A percentile compares a stretch with the other conserved stretches of the same genome.
phyloP scores from a whole-genome alignment of 1,140 invertebrate species.

The Helicoverpa zea region DNA sequence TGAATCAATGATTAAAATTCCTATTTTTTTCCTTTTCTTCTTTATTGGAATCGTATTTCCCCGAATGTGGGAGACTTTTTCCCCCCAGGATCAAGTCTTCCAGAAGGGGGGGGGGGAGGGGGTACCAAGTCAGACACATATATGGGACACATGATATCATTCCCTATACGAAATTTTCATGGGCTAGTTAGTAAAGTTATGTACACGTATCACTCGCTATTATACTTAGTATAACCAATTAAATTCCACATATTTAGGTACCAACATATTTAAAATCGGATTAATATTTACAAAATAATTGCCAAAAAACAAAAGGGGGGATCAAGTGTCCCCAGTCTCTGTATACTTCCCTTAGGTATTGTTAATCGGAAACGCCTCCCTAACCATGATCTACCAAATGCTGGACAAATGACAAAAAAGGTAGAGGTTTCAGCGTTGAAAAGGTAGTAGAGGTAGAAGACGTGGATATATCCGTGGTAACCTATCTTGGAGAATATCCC shows the following conservation, averaged over 20 bases:
- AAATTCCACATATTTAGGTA: conserved; percentile 50
- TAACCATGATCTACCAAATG: too few relatives aligned
- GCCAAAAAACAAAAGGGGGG: conserved; percentile 48
- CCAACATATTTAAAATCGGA: conserved; percentile 48
- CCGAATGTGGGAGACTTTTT: too few relatives aligned
- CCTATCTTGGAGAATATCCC: too few relatives aligned
- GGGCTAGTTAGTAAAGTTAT: conserved; percentile 46
- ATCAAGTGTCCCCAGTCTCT: too few relatives aligned
- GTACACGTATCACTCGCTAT: conserved; percentile 37
- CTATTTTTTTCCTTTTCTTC: conserved; percentile 3
- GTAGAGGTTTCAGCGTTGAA: too few relatives aligned
- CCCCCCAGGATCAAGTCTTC: conserved; percentile 32
- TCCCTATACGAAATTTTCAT: conserved; percentile 36
- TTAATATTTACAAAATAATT: conserved; percentile 19
- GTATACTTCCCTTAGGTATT: too few relatives aligned
- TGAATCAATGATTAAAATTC: conserved; percentile 2
- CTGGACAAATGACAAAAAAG: too few relatives aligned
- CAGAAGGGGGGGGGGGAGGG: neutral
- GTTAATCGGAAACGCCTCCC: too few relatives aligned
- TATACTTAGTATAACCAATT: conserved; percentile 44
- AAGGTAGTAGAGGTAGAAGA: too few relatives aligned
- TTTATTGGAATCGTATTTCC: conserved; percentile 30
- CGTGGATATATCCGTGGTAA: too few relatives aligned
- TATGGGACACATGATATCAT: conserved; percentile 40
- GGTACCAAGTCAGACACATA: conserved; percentile 27